Evolutionary conservation across 1,140 invertebrate genomes (phyloP).

Genomic region (Cydia fagiglandana): DNA sequence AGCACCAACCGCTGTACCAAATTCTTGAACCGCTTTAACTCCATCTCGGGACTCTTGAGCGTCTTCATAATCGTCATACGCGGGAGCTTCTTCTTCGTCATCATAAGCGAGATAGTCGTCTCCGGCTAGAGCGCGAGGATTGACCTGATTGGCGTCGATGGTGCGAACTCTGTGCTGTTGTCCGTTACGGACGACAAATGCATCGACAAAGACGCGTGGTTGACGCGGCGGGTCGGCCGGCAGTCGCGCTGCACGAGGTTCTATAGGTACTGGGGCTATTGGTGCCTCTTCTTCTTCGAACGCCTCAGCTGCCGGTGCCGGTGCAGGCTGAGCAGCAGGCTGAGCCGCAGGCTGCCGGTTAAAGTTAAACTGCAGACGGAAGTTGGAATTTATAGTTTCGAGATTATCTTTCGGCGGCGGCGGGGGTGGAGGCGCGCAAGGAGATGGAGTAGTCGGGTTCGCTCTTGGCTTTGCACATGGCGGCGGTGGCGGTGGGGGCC

Average conservation of each 20-base stretch:
- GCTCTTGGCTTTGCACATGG: conserved; percentile 56
- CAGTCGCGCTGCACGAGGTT: conserved; percentile 57
- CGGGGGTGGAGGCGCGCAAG: conserved; percentile 56
- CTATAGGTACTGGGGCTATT: conserved; percentile 49
- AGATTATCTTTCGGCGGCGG: conserved; percentile 53
- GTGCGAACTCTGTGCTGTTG: conserved; percentile 64
- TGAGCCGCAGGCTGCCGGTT: conserved; percentile 51
- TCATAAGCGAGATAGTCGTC: conserved; percentile 67
- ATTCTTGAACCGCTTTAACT: conserved; percentile 59
- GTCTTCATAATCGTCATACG: conserved; percentile 69
- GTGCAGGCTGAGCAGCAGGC: too few relatives aligned
- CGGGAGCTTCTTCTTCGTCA: conserved; percentile 56
- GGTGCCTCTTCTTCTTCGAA: conserved; percentile 38
- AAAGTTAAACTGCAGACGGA: conserved; percentile 65
- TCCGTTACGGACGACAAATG: conserved; percentile 72
- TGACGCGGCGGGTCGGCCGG: conserved; percentile 53
- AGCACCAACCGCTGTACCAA: conserved; percentile 64
- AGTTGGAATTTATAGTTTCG: conserved; percentile 65
- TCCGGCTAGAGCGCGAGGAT: conserved; percentile 47
- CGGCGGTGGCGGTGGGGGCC: conserved; percentile 57
- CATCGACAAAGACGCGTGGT: conserved; percentile 74
- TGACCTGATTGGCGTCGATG: conserved; percentile 62
- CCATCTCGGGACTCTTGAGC: conserved; percentile 65
- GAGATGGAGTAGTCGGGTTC: conserved; percentile 56
- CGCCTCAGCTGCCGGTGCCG: conserved; percentile 42